Evolutionary conservation across 2,797 vertebrate species (phyloP), one percentile per base, ranked within the genome.

Genomic region (Mergus octosetaceus): DNA sequence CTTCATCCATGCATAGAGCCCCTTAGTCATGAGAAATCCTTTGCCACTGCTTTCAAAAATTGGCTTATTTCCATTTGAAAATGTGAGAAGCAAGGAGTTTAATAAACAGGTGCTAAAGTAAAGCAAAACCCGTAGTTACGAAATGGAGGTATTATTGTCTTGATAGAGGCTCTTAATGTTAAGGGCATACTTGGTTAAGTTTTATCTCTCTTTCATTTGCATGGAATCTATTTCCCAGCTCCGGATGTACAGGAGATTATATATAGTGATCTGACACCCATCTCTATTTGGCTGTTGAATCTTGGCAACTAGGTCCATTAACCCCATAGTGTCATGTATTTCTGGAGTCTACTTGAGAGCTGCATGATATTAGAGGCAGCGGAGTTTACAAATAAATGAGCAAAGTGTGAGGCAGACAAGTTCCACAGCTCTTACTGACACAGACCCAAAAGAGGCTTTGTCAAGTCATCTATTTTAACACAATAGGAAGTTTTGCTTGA

Each of bases 201-300:
- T 97, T 96, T 97, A 75, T 97, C 94, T 97, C 90, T 73, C 86
- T 92, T 78, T 95, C 73, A 11, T 80, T 94, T 83, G 71, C 69
- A 85, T 38, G 62, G 87, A 91, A 93, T 95, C 95, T 14, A 9
- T 94, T 95, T 96, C 88, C 73, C 54, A 87, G 25, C 87, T 94
- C 93, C 86, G 95, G 94, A 95, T 95, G 54, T 90, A 65, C 4
- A 3, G 61, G 77, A 85, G 90, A 93, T 93, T 93, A 43, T 18
- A 18, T 3, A 43, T 15, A 70, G 94, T 89, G 75, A 95, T 96
- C 97, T 97, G 97, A 97, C 94, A 95, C 96, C 86, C 96, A 82
- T 94, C 95, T 96, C 84, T 91, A 2, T 74, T 85, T 85, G 85
- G 85, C 94, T 95, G 53, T 41, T 92, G 91, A 86, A 90, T 95